Base-by-base conservation (phyloP, 2,797 vertebrate genomes). In the Gallinago nigripennis region DNA sequence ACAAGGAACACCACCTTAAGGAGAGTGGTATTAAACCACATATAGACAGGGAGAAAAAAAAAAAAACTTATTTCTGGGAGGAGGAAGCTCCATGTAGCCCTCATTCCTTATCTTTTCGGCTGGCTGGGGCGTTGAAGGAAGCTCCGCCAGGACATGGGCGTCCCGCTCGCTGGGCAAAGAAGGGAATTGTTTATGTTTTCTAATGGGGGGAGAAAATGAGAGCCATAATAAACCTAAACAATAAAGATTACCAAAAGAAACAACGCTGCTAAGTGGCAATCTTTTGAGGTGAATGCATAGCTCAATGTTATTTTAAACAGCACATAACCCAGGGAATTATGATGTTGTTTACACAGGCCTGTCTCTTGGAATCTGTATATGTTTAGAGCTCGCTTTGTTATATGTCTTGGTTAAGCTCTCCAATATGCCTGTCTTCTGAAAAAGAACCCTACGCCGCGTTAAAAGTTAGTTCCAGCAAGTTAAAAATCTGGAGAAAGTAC, bases 391-490 rank as follows among this genome's bases (percentile, higher is more conserved):
- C 58, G 15, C 72, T 95, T 81, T 95, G 83, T 89, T 94, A 64
- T 95, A 93, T 57, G 88, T 83, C 94, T 96, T 96, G 92, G 92
- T 96, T 95, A 96, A 79, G 95, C 77, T 96, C 71, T 96, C 95
- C 94, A 96, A 92, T 92, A 94, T 91, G 92, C 66, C 95, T 91
- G 88, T 91, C 95, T 96, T 96, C 93, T 88, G 85, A 90, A 95
- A 96, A 85, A 89, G 90, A 95, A 65, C 63, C 35, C 84, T 93
- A 64, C 37, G 72, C 64, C 46, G 27, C 1, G 1, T 86, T 97
- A 95, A 94, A 95, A 96, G 91, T 97, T 96, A 92, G 86, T 57
- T 95, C 89, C 82, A 86, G 92, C 53, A 63, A 93, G 90, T 94
- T 95, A 97, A 96, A 97, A 97, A 95, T 80, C 94, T 0, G 4